Conservation (phyloP, 2,113 vertebrate species). For the Xiphophorus hellerii region DNA sequence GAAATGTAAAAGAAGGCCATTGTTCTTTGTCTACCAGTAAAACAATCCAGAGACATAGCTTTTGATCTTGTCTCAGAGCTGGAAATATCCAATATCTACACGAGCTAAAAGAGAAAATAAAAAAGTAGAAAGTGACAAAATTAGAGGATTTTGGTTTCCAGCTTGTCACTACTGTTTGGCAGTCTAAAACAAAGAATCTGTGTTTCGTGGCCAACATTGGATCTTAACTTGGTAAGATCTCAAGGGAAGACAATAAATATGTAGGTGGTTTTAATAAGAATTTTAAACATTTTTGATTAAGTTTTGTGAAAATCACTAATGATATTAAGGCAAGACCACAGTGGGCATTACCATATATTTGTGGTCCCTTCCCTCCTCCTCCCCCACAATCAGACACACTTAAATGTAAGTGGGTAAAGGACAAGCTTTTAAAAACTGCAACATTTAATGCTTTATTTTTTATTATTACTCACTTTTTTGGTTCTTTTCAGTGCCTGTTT, state of each 20-base stretch:
- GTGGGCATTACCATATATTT: not conserved
- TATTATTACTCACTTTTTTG: not conserved
- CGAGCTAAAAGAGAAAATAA: constrained; percentile 7
- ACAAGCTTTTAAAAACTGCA: not conserved
- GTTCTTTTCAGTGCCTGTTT: not conserved
- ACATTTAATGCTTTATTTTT: not conserved
- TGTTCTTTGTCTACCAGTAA: constrained; percentile 18
- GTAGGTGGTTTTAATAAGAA: constrained; percentile 47
- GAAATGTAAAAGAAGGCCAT: constrained; percentile 33
- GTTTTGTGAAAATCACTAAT: constrained; percentile 20
- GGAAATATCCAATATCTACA: constrained; percentile 4
- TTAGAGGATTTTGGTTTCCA: constrained; percentile 51
- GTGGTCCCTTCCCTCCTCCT: not conserved
- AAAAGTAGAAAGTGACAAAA: constrained; percentile 26
- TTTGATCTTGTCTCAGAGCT: constrained; percentile 21
- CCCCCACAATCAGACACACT: not conserved
- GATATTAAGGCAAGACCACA: not conserved
- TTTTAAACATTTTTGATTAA: constrained; percentile 12
- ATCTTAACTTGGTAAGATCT: constrained; percentile 54
- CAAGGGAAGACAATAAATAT: constrained; percentile 29
- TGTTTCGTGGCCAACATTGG: constrained; percentile 42
- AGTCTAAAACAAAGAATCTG: constrained; percentile 39
- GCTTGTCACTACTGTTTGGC: constrained; percentile 53
- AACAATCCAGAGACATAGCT: constrained; percentile 8
- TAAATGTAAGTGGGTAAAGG: not conserved